Base-by-base conservation (phyloP, 2,797 vertebrate genomes). In the Gila robusta region DNA sequence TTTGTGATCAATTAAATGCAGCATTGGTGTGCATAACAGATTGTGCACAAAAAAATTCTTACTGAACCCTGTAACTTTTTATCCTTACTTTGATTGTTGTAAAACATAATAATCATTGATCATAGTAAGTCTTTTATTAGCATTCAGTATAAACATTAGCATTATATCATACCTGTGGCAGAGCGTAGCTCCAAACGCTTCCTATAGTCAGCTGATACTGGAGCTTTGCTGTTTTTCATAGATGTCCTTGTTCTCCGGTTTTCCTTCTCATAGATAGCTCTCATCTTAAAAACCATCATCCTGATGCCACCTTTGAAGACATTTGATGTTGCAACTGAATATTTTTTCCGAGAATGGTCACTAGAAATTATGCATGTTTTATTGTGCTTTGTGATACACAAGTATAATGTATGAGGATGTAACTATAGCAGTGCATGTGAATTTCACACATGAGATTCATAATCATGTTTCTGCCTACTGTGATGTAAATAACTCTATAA, bases 211-310 rank as follows among this genome's bases (percentile, higher is more conserved):
- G 28, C 5, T 56, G 71, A 28, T 28, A 6, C n/a, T 32, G 47
- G 44, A 32, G 69, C 56, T 76, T 44, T 80, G 35, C 81, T 23
- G 64, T 82, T 87, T 54, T 86, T 87, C 69, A 49, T 87, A 67
- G 54, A 26, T 72, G 11, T 4, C 82, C 82, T 93, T 74, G 19
- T 37, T 49, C 78, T 90, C 56, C 90, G 88, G 12, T 85, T 59
- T 66, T 71, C 71, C 21, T 87, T 62, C 87, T 93, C 82, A 67
- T 89, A 92, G 5, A 88, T 2, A n/a, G 83, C 91, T 82, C 92
- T 96, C 87, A 97, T 91, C 64, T 59, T 89, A 35, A 91, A 88
- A 52, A 96, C 91, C 89, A 94, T 85, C 0, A 47, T 56, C 82
- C 90, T 94, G 80, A 95, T 89, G 11, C 62, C 91, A 91, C 79